Evolutionary conservation across 1,140 invertebrate genomes (phyloP), one percentile per base, ranked within the genome.

Genomic region (Drosophila triauraria): DNA sequence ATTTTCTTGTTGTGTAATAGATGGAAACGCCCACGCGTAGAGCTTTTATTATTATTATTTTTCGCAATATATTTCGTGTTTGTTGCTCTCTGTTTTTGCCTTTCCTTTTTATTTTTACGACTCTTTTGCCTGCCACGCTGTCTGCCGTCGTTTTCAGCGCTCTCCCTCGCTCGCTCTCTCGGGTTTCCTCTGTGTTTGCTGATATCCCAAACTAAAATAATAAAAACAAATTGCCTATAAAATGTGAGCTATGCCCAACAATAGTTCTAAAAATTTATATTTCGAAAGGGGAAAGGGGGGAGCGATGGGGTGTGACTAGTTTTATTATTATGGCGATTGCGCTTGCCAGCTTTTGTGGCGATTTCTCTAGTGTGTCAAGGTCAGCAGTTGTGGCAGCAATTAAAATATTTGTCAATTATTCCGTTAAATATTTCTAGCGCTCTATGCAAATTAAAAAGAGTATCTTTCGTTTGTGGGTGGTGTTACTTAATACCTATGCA

Each of bases 351-450:
- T 17, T 27, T 25, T 53, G 9, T 48, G 27, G 40, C 35, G 27
- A 30, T 44, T 57, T n/a, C 35, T 30, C 10, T 46, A 67, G 59
- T 86, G 63, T 80, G 82, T 86, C 82, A 86, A 78, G 82, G 78
- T 78, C 82, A 53, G 23, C 44, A 50, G 30, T 56, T 56, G 50
- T 50, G 59, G 42, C 32, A 25, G 51, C 72, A 76, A 75, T 76
- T 76, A 76, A 56, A 20, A 65, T 42, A 63, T 62, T 54, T 32
- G 40, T 44, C 23, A 53, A 32, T 48, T 51, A 47, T 40, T 65
- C 4, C n/a, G n/a, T n/a, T 23, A 47, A 27, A 32, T 17, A 56
- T 27, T n/a, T 38, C 17, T 38, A 4, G 51, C 17, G 12, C 35
- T 53, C 17, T 12, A 32, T 46, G 44, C 4, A 12, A 50, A 50